These are phyloP conservation scores for Acanthosepion lycidas DNA, from an alignment of 2,888 invertebrate genomes.

Conservation along the genomic window DNA sequence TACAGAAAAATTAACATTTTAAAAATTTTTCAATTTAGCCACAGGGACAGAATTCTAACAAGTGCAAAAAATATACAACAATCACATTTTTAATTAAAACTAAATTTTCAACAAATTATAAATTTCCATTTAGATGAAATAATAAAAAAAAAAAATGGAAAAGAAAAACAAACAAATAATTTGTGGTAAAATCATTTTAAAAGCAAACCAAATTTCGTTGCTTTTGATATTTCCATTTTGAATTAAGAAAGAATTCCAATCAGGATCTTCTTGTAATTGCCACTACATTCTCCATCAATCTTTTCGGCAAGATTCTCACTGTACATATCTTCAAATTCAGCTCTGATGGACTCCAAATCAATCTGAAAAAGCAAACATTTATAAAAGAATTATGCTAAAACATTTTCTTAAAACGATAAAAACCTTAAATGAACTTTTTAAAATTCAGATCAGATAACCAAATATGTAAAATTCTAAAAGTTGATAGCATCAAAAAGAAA, in stretches of 20 bases:
- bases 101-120: background rate
- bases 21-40: too few species aligned
- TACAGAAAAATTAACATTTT: too few species aligned
- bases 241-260: slow-evolving; percentile 56
- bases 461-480: too few species aligned
- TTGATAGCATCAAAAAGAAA: too few species aligned
- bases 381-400: too few species aligned
- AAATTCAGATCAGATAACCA: too few species aligned
- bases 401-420: too few species aligned
- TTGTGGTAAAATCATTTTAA: background rate
- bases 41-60: too few species aligned
- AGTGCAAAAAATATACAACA: too few species aligned
- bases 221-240: background rate
- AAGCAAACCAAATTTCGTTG: background rate
- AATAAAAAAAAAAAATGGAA: background rate
- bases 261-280: slow-evolving; percentile 72
- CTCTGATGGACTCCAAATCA: slow-evolving; percentile 74
- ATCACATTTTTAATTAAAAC: too few species aligned
- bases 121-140: background rate
- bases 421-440: too few species aligned
- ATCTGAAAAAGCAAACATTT: slow-evolving; percentile 64
- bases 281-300: slow-evolving; percentile 71
- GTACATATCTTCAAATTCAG: slow-evolving; percentile 70
- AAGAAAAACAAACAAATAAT: background rate
- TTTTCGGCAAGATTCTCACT: slow-evolving; percentile 69